Conservation (phyloP, 2,113 vertebrate species). For the Etheostoma cragini region DNA sequence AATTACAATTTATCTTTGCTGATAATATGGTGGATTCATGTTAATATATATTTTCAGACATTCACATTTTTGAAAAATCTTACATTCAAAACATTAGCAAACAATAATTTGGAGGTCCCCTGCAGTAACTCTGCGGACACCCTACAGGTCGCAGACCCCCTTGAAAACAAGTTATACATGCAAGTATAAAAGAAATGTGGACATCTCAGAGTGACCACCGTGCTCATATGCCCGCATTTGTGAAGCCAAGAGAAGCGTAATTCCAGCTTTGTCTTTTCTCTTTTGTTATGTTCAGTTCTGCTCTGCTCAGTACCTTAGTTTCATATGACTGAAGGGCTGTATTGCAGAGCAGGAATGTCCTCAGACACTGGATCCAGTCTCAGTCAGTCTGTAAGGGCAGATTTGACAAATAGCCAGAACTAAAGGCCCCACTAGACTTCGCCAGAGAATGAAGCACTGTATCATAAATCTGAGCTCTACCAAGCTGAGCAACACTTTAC, state of each 20-base stretch:
- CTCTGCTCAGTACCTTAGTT: slow-evolving; percentile 15
- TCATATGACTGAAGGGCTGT: slow-evolving; percentile 10
- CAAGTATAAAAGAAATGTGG: neutral
- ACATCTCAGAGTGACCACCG: neutral
- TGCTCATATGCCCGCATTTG: too few relatives aligned
- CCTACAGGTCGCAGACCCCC: too few relatives aligned
- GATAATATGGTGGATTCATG: too few relatives aligned
- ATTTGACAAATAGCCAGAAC: slow-evolving; percentile 42
- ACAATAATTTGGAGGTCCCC: too few relatives aligned
- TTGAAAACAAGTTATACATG: neutral
- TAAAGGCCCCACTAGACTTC: slow-evolving; percentile 22
- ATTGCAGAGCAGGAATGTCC: slow-evolving; percentile 56
- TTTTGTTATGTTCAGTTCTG: neutral
- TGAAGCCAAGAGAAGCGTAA: neutral
- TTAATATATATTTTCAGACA: too few relatives aligned
- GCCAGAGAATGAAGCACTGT: slow-evolving; percentile 15
- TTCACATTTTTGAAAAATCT: too few relatives aligned
- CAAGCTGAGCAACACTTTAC: slow-evolving; percentile 7
- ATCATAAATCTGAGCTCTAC: slow-evolving; percentile 30
- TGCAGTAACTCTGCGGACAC: too few relatives aligned
- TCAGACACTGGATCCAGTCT: slow-evolving; percentile 43
- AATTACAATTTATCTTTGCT: too few relatives aligned
- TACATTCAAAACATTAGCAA: too few relatives aligned
- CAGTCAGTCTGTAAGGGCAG: slow-evolving; percentile 20
- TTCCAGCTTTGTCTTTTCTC: slow-evolving; percentile 8